A percentile compares a stretch with the other conserved stretches of the same genome.
Evolutionary conservation across 2,888 invertebrate genomes (phyloP).

Genomic region (Electrophaes corylata): DNA sequence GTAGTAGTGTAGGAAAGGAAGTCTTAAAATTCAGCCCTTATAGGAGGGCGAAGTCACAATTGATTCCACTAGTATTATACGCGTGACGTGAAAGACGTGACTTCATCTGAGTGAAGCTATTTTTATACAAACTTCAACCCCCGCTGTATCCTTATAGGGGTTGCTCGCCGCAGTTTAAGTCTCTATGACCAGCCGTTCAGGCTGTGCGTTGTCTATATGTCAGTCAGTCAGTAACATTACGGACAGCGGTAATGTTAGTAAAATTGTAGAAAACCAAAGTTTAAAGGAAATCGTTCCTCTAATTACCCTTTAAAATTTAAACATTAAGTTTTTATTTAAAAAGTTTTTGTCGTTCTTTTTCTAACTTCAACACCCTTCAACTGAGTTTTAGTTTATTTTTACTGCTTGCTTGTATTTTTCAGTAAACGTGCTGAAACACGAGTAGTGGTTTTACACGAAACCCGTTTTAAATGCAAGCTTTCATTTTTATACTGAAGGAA

Average conservation of each 20-base stretch:
- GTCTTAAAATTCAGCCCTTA: too few relatives aligned
- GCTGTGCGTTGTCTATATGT: too few relatives aligned
- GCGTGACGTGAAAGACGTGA: too few relatives aligned
- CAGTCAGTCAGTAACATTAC: too few relatives aligned
- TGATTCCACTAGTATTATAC: too few relatives aligned
- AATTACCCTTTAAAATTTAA: conserved; percentile 21
- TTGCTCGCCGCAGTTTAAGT: too few relatives aligned
- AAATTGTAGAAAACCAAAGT: background rate
- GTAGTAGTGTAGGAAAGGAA: too few relatives aligned
- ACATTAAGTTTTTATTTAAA: conserved; percentile 7
- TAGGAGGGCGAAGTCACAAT: too few relatives aligned
- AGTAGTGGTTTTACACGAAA: background rate
- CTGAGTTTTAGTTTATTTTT: conserved; percentile 8
- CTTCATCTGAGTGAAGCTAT: too few relatives aligned
- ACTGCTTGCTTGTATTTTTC: conserved; percentile 1
- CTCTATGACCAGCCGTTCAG: too few relatives aligned
- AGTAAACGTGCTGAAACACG: conserved; percentile 4
- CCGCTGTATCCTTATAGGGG: too few relatives aligned
- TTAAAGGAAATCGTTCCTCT: conserved; percentile 20
- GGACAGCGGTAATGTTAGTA: background rate
- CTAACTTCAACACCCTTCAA: conserved; percentile 11
- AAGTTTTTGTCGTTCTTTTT: conserved; percentile 6
- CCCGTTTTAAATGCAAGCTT: background rate
- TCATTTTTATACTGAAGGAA: background rate
- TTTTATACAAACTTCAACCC: too few relatives aligned